phyloP scores from a whole-genome alignment of 2,888 invertebrate genomes.

The Agelastica alni region DNA sequence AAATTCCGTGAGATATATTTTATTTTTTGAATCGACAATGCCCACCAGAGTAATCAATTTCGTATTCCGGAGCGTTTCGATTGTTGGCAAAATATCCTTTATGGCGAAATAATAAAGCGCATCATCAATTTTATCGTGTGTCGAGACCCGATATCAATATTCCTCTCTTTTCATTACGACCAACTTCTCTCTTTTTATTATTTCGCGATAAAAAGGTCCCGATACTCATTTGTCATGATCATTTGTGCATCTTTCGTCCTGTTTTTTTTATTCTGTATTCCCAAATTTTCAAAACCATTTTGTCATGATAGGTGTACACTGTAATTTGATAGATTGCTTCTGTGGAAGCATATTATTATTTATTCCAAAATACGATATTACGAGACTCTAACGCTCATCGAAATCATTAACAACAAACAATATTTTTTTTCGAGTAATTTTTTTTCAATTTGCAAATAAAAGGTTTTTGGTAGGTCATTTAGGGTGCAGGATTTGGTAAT shows the following conservation, averaged over 20 bases:
- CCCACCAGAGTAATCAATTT: constrained; percentile 1
- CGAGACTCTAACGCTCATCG: too few relatives aligned
- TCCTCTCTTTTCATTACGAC: constrained; percentile 40
- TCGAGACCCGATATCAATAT: constrained; percentile 38
- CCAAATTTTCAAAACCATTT: constrained; percentile 8
- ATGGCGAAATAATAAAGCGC: constrained; percentile 22
- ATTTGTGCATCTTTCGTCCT: constrained; percentile 27
- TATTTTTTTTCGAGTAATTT: too few relatives aligned
- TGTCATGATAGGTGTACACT: not conserved
- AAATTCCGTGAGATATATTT: too few relatives aligned
- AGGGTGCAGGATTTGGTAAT: too few relatives aligned
- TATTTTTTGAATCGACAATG: not conserved
- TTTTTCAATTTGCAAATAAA: too few relatives aligned
- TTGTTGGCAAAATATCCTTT: constrained; percentile 8
- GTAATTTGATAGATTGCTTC: constrained; percentile 1
- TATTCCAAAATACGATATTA: too few relatives aligned
- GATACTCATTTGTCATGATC: constrained; percentile 41
- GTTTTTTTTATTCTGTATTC: constrained; percentile 16
- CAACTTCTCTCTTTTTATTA: constrained; percentile 23
- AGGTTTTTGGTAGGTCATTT: too few relatives aligned
- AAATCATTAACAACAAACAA: too few relatives aligned
- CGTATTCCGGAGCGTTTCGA: not conserved
- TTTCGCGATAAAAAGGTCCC: constrained; percentile 23
- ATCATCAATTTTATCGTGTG: constrained; percentile 45
- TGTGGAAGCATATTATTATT: too few relatives aligned